phyloP scores from a whole-genome alignment of 2,888 invertebrate genomes.

The Cybosia mesomella region DNA sequence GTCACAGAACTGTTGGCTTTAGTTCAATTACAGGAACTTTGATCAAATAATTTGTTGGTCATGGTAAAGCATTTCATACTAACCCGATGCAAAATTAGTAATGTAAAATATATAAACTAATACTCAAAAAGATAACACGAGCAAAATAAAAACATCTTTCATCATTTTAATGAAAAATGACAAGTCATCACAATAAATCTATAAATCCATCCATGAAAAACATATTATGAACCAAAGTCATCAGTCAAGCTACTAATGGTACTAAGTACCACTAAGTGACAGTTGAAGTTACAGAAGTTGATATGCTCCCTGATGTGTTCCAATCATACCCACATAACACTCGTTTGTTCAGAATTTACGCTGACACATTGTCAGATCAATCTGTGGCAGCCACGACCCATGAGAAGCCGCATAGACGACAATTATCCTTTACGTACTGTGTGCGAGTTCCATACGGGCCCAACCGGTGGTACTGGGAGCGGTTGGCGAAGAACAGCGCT shows the following conservation, averaged over 20 bases:
- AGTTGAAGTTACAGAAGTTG: slow-evolving; percentile 59
- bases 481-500: slow-evolving; percentile 87
- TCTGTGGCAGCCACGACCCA: slow-evolving; percentile 84
- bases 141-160: slow-evolving; percentile 45
- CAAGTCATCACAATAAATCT: slow-evolving; percentile 43
- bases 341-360: slow-evolving; percentile 74
- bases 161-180: slow-evolving; percentile 44
- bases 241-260: slow-evolving; percentile 58
- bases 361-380: slow-evolving; percentile 68
- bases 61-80: slow-evolving; percentile 53
- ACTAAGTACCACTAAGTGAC: slow-evolving; percentile 67
- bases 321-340: slow-evolving; percentile 72
- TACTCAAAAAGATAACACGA: slow-evolving; percentile 54
- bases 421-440: slow-evolving; percentile 86
- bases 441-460: slow-evolving; percentile 85
- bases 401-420: slow-evolving; percentile 83
- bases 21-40: slow-evolving; percentile 59
- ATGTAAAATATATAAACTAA: slow-evolving; percentile 52
- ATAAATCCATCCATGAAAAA: slow-evolving; percentile 37
- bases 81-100: slow-evolving; percentile 48
- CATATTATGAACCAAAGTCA: slow-evolving; percentile 63
- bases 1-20: slow-evolving; percentile 69
- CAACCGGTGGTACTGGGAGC: slow-evolving; percentile 88
- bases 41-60: slow-evolving; percentile 49
- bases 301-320: slow-evolving; percentile 80